Conservation (phyloP, 2,113 vertebrate species). For the Apistogramma diplotaenia region DNA sequence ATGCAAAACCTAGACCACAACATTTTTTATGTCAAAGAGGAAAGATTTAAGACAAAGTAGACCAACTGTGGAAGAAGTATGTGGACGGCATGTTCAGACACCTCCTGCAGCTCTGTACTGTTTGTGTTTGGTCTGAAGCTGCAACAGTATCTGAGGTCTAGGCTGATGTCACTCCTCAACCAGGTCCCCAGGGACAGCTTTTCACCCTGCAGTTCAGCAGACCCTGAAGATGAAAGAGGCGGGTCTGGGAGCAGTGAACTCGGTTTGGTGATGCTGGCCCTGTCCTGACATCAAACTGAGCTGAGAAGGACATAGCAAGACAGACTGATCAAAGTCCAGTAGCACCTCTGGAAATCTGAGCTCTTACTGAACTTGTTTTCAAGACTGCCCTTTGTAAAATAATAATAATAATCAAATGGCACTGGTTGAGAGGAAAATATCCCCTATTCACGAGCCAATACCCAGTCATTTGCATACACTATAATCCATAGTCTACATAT, state of each 20-base stretch:
- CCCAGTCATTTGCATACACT: neutral
- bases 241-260: neutral
- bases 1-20: neutral
- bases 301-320: slow-evolving; percentile 8
- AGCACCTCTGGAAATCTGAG: slow-evolving; percentile 24
- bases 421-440: neutral
- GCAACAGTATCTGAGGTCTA: slow-evolving; percentile 50
- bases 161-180: slow-evolving; percentile 33
- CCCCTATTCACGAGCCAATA: slow-evolving; percentile 5
- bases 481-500: slow-evolving; percentile 30
- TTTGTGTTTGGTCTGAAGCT: slow-evolving; percentile 69
- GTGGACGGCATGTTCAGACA: slow-evolving; percentile 46
- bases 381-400: neutral
- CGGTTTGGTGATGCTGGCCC: neutral
- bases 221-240: neutral
- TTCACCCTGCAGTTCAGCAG: neutral
- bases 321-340: slow-evolving; percentile 54
- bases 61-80: neutral
- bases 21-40: neutral
- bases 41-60: slow-evolving; percentile 6
- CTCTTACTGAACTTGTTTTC: neutral
- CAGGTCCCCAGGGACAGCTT: slow-evolving; percentile 5
- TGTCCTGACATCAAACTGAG: slow-evolving; percentile 45
- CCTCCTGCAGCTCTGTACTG: slow-evolving; percentile 40
- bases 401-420: neutral